phyloP scores from a whole-genome alignment of 2,797 vertebrate genomes.

The Phaenicophaeus curvirostris region DNA sequence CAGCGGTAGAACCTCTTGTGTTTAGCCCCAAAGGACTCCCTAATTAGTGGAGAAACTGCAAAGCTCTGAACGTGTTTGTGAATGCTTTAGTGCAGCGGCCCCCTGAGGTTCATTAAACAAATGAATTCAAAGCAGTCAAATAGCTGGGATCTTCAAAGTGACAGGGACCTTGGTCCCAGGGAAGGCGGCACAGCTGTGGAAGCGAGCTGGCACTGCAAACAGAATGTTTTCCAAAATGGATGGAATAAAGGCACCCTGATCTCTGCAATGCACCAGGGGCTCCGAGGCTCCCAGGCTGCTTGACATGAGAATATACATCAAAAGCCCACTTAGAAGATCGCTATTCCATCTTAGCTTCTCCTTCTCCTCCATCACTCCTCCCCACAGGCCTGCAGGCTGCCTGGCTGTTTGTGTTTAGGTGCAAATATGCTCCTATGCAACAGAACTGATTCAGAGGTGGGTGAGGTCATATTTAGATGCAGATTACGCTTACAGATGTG shows the following conservation, averaged over 20 bases:
- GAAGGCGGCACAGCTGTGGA: not conserved
- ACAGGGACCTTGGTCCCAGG: not conserved
- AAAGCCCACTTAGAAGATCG: not conserved
- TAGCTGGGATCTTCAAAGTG: slow-evolving; percentile 41
- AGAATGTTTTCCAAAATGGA: not conserved
- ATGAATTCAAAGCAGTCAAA: slow-evolving; percentile 17
- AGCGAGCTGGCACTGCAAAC: not conserved
- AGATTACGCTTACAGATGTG: not conserved
- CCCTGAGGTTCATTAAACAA: slow-evolving; percentile 59
- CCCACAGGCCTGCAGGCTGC: not conserved
- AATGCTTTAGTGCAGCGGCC: not conserved
- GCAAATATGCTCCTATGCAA: not conserved
- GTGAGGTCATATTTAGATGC: not conserved
- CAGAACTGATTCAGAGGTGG: not conserved
- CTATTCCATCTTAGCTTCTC: not conserved
- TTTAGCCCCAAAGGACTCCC: slow-evolving; percentile 37
- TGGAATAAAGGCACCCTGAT: not conserved
- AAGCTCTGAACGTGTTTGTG: slow-evolving; percentile 22
- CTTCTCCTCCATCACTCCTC: not conserved
- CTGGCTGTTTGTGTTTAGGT: not conserved
- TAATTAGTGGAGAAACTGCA: slow-evolving; percentile 57
- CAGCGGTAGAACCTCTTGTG: slow-evolving; percentile 9
- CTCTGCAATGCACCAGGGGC: not conserved
- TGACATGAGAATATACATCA: not conserved
- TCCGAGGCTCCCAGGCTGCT: not conserved